A percentile compares a stretch with the other conserved stretches of the same genome.
Conservation (phyloP, 2,113 vertebrate genomes). For the Hirundichthys speculiger region DNA sequence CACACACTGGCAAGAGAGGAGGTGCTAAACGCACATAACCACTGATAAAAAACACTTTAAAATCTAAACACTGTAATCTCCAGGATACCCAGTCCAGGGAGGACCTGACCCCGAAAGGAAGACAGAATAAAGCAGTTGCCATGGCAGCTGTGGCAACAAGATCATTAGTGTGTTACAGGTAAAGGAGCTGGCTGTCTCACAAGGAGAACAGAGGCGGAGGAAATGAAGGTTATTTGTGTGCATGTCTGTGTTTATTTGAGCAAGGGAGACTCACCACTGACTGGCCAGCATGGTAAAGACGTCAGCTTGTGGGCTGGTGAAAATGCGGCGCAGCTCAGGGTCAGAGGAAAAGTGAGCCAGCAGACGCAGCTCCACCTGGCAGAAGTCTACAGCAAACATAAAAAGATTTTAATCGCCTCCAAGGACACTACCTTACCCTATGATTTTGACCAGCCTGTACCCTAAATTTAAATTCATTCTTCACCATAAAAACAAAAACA, state of each 20-base stretch:
- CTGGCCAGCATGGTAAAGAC: constrained; percentile 88
- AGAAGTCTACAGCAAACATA: constrained; percentile 84
- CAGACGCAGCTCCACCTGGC: constrained; percentile 92
- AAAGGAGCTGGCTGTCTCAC: constrained; percentile 22
- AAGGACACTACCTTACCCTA: neutral
- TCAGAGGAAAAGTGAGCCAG: constrained; percentile 92
- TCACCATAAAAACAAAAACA: too few species aligned
- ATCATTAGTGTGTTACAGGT: constrained; percentile 53
- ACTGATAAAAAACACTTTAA: constrained; percentile 19
- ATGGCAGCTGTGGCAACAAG: constrained; percentile 62
- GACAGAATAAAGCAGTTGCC: constrained; percentile 21
- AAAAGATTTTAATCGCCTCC: neutral
- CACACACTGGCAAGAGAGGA: neutral
- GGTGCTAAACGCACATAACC: neutral
- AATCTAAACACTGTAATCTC: constrained; percentile 34
- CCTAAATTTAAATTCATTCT: too few species aligned
- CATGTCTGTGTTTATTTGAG: neutral
- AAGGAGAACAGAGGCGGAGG: neutral
- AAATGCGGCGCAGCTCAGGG: constrained; percentile 88
- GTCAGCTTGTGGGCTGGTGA: constrained; percentile 84
- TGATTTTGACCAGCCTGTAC: neutral
- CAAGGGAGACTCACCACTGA: constrained; percentile 84
- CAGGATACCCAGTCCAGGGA: constrained; percentile 24
- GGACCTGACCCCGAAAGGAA: constrained; percentile 33
- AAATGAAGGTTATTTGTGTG: constrained; percentile 15